Conservation (phyloP, 2,888 invertebrate genomes). For the Hydraecia micacea region DNA sequence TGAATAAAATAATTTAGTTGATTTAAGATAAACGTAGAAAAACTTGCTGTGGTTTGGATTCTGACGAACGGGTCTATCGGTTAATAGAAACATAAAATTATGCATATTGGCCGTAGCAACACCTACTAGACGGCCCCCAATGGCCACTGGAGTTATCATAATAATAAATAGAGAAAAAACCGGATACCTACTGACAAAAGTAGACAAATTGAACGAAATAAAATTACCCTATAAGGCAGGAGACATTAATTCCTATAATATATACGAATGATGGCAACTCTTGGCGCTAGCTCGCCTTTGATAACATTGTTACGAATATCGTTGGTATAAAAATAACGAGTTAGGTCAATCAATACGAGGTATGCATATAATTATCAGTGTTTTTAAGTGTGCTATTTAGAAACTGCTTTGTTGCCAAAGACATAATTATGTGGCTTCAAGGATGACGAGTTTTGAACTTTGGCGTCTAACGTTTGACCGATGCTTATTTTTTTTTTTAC, state of each 20-base stretch:
- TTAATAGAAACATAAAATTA: constrained; percentile 78
- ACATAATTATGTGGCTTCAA: constrained; percentile 33
- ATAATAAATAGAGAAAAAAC: constrained; percentile 64
- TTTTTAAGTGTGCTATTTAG: constrained; percentile 30
- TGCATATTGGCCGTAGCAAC: constrained; percentile 73
- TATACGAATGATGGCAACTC: constrained; percentile 4
- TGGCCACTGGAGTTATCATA: constrained; percentile 65
- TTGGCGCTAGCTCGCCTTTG: constrained; percentile 13
- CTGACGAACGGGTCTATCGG: constrained; percentile 51
- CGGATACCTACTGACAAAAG: constrained; percentile 9
- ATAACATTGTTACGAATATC: constrained; percentile 49
- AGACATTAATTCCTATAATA: neutral
- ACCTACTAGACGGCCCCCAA: constrained; percentile 69
- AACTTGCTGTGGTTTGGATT: constrained; percentile 48
- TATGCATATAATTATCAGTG: constrained; percentile 34
- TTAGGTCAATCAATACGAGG: constrained; percentile 32
- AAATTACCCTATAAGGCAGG: neutral
- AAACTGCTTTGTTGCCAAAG: constrained; percentile 29
- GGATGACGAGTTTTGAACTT: constrained; percentile 32
- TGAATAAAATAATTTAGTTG: constrained; percentile 40
- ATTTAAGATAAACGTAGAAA: constrained; percentile 48
- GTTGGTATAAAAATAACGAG: constrained; percentile 50
- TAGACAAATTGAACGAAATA: constrained; percentile 3
- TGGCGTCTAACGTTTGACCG: constrained; percentile 21
- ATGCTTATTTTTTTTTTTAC: neutral